Conservation (phyloP, 2,797 vertebrate species). For the Phalanger gymnotis region DNA sequence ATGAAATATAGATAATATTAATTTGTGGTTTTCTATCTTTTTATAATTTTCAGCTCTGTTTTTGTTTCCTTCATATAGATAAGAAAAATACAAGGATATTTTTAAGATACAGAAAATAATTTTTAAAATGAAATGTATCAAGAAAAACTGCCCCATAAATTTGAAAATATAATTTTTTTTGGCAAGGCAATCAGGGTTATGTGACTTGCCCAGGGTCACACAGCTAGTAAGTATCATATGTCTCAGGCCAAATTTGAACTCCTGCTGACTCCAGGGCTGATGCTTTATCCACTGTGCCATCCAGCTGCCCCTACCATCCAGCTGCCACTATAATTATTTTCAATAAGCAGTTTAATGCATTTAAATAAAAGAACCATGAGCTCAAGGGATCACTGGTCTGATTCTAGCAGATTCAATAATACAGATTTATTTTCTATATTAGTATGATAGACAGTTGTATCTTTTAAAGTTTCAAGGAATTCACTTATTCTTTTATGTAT, state of each 20-base stretch:
- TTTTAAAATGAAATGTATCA: conserved; percentile 30
- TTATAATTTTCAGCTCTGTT: neutral
- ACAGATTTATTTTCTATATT: conserved; percentile 52
- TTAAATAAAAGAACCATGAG: conserved; percentile 34
- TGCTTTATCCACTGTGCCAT: no score
- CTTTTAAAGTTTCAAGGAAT: conserved; percentile 37
- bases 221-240: no score
- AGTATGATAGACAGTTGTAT: conserved; percentile 2
- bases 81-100: neutral
- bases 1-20: neutral
- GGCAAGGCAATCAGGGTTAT: no score
- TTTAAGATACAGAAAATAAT: conserved; percentile 44
- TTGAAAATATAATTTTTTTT: conserved; percentile 45
- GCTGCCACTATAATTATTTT: conserved; percentile 55
- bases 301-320: no score
- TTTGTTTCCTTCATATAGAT: neutral
- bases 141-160: conserved; percentile 39
- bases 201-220: no score
- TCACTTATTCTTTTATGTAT: conserved; percentile 25
- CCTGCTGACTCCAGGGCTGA: no score
- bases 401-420: conserved; percentile 33
- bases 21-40: neutral
- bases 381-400: neutral
- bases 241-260: no score
- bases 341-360: conserved; percentile 28